Evolutionary conservation across 2,113 vertebrate species (phyloP), one percentile per base, ranked within the genome.

Genomic region (Peromyscus leucopus): DNA sequence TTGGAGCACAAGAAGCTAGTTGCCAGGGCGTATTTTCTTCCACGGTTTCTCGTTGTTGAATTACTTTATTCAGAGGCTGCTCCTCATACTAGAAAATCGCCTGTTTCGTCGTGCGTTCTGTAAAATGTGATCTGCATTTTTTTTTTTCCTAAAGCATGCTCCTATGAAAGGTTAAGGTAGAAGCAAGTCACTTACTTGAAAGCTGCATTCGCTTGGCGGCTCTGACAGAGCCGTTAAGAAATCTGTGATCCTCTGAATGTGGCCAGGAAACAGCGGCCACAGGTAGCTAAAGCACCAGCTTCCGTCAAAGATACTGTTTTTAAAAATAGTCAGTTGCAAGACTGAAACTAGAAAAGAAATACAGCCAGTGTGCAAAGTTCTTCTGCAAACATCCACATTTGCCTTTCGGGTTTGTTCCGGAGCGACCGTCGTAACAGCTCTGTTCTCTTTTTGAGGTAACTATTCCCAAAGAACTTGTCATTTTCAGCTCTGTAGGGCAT

Each of bases 21-120:
- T 98, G 98, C 98, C 97, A 98, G 96, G 98, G 93, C 98, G 97
- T 98, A 98, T 98, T 98, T 98, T 97, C 98, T 98, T 97, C 97
- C 97, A 97, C n/a, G 91, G 97, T 90, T 97, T 97, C 98, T 98
- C 98, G 97, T 98, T 97, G 76, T 93, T 96, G 93, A 98, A 97
- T 98, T 98, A 96, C 96, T 98, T 98, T 97, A 96, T 98, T 98
- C 96, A 97, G 96, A 89, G 0, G 36, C 92, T 98, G 98, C 97
- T 98, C 98, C 98, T 98, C 96, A 97, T 89, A 85, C 33, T 48
- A 48, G 93, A 97, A 97, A 98, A 96, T 80, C 83, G 74, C 63
- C 80, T 82, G 63, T 97, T 97, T 96, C 94, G 92, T 94, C 86
- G 46, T 4, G 5, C 97, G 83, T 93, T 88, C 93, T 96, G 90